Evolutionary conservation across 2,113 vertebrate species (phyloP).

Genomic region (Sceloporus tristichus): DNA sequence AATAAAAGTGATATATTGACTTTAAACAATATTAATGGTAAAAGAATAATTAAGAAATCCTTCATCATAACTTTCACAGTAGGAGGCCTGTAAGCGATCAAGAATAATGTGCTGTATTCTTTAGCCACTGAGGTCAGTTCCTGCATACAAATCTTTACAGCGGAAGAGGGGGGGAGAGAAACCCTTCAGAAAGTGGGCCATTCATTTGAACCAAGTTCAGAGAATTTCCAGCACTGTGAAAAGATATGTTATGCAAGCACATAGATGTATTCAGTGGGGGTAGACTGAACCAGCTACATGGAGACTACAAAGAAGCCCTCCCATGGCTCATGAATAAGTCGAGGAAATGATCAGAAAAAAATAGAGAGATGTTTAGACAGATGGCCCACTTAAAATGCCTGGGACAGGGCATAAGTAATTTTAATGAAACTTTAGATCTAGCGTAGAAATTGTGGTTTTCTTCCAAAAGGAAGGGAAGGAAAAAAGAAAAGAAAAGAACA

Average conservation of each 20-base stretch:
- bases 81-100: conserved; percentile 95
- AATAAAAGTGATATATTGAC: conserved; percentile 88
- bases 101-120: conserved; percentile 95
- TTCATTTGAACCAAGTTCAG: conserved; percentile 95
- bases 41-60: conserved; percentile 95
- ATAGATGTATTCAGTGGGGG: conserved; percentile 97
- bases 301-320: conserved; percentile 99
- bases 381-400: conserved; percentile 99
- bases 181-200: conserved; percentile 91
- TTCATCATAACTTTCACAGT: conserved; percentile 94
- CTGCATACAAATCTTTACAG: conserved; percentile 93
- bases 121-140: conserved; percentile 92
- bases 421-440: conserved; percentile 99
- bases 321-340: conserved; percentile 99
- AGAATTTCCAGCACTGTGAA: conserved; percentile 90
- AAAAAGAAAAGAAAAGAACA: conserved; percentile 61
- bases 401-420: conserved; percentile 90
- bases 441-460: conserved; percentile 92
- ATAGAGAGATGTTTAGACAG: conserved; percentile 99
- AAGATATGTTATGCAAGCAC: conserved; percentile 92
- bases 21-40: conserved; percentile 94
- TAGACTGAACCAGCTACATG: conserved; percentile 89
- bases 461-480: conserved; percentile 60
- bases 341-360: conserved; percentile 99
- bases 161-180: conserved; percentile 77